Evolutionary conservation across 2,113 vertebrate species (phyloP), one percentile per base, ranked within the genome.

Genomic region (Fukomys damarensis): DNA sequence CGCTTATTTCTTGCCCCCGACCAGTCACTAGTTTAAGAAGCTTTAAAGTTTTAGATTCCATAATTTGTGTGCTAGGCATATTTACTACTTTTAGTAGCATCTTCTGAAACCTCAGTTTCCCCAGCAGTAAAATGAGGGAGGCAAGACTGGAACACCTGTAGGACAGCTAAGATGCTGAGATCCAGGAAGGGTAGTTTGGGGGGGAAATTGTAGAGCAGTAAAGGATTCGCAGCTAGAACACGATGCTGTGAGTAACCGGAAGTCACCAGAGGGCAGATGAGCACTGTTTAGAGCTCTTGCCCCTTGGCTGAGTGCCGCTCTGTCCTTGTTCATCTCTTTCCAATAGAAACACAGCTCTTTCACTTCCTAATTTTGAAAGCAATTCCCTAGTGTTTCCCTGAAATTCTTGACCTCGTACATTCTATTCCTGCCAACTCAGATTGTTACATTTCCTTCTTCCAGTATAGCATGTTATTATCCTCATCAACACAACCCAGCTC

Each of bases 271-370:
- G 20, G 49, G 30, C 66, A 58, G 49, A 20, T 2, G 68, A 11
- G 5, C 0, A 0, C 52, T 54, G 14, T 43, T 38, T 20, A 11
- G 1, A 20, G 61, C 35, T 52, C 5, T 0, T 24, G 43, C 30
- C 38, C 52, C 7, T 56, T 24, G n/a, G 52, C 0, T 30, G n/a
- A 76, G 24, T 28, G 80, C 80, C 43, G 6, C 0, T 26, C 54
- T 43, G 43, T 61, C 86, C 56, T 46, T 72, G 35, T 61, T 72
- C 80, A 54, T 61, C 61, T n/a, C 14, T 63, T 76, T 77, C 90
- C 84, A 9, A 24, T 17, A 65, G 38, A 89, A 7, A 17, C 26
- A 54, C 32, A 66, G 72, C n/a, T 70, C 61, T 32, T 26, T 58
- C 28, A 16, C 46, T 43, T 19, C 70, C 54, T 81, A 7, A 22